Base-by-base conservation (phyloP, 92 coral and sea anemone genomes). In the Siderastrea siderea region DNA sequence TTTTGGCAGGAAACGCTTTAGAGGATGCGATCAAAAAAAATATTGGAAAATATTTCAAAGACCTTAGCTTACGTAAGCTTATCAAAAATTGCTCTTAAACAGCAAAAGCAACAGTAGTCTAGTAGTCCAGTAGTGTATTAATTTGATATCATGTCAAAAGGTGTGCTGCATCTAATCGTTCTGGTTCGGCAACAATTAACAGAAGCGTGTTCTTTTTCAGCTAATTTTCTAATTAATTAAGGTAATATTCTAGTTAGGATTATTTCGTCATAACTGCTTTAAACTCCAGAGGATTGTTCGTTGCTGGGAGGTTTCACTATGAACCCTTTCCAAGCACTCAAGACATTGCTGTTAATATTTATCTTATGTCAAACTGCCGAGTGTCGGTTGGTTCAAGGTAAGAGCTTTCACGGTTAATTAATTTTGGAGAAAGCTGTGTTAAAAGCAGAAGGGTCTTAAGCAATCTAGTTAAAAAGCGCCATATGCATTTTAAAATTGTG, bases 221-320 rank as follows among this genome's bases (percentile, higher is more conserved):
- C 12, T 7, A 65, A 65, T 65, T 13, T 13, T 16, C 4, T 26
- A 65, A 65, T 65, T 65, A 43, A 68, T 15, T 44, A 10, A 16
- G 11, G 11, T 10, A 8, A 68, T 7, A 3, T 38, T 5, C 16
- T 26, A 26, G 38, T 26, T 26, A 47, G 38, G 54, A 55, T 70
- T 55, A 68, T 69, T 51, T 44, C 86, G 86, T 82, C 86, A 82
- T 70, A 82, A 44, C n/a, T 58, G 70, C 49, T 45, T 81, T 8
- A 61, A 43, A 7, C 53, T 69, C 46, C 78, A 70, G 69, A 71
- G 69, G 14, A 43, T 43, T 68, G 51, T 70, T 4, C 76, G 61
- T 19, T 55, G 68, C 69, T 45, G 69, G 57, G 3, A 58, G 86
- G 86, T 70, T 82, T 69, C 78, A 71, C 54, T 1, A 82, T 82